Conservation (phyloP, 2,888 invertebrate species). For the Lepidocyrtinus sp. region DNA sequence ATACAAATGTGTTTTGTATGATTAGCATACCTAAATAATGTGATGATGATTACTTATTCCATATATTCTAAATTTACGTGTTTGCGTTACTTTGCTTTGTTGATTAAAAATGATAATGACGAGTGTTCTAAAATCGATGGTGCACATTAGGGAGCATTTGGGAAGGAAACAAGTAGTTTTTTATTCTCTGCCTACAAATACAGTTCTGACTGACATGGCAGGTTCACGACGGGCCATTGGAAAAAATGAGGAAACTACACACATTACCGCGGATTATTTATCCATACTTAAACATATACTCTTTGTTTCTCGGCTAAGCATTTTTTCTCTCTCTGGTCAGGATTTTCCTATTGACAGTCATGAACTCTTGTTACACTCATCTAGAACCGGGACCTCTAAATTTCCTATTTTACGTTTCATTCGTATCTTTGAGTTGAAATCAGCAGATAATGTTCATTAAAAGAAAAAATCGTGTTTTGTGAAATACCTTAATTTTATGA, state of each 20-base stretch:
- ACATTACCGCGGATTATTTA: neutral
- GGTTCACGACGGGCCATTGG: conserved; percentile 47
- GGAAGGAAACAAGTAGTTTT: no score
- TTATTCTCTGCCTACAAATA: no score
- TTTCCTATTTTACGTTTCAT: neutral
- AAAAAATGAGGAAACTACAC: conserved; percentile 14
- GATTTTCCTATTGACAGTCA: conserved; percentile 12
- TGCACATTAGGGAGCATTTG: conserved; percentile 45
- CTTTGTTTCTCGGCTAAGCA: neutral
- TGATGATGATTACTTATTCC: neutral
- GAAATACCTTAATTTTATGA: conserved; percentile 9
- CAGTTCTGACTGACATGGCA: conserved; percentile 52
- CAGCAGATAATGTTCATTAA: conserved; percentile 44
- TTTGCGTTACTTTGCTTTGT: conserved; percentile 34
- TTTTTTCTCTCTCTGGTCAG: neutral
- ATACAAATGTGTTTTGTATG: neutral
- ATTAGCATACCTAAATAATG: no score
- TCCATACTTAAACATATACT: neutral
- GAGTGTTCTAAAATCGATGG: conserved; percentile 47
- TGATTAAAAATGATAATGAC: conserved; percentile 63
- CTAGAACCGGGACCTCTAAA: conserved; percentile 49
- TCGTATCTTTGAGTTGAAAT: conserved; percentile 18
- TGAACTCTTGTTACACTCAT: neutral
- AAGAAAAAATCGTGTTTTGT: conserved; percentile 1
- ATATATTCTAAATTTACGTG: neutral